Evolutionary conservation across 2,888 invertebrate species (phyloP).

Genomic region (Nomada ferruginata): DNA sequence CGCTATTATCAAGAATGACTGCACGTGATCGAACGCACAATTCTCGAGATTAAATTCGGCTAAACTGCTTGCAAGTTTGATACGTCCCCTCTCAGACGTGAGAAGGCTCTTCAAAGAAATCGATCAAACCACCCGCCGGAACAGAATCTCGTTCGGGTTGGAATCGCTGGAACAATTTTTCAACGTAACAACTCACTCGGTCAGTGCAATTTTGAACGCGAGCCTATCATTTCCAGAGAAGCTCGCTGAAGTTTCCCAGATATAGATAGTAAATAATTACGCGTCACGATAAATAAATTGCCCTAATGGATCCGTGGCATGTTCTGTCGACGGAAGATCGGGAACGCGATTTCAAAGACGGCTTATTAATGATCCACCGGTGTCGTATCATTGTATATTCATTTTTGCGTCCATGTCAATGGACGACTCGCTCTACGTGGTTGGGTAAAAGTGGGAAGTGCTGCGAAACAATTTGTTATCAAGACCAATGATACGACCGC

Average conservation of each 20-base stretch:
- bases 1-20: neutral
- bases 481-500: conserved; percentile 20
- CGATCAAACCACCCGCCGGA: neutral
- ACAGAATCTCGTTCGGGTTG: neutral
- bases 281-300: conserved; percentile 57
- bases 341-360: conserved; percentile 45
- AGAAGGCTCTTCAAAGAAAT: neutral
- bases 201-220: conserved; percentile 1
- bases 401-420: conserved; percentile 36
- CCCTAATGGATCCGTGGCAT: conserved; percentile 45
- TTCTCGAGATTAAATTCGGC: conserved; percentile 2
- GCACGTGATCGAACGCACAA: neutral
- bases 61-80: conserved; percentile 7
- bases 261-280: conserved; percentile 46
- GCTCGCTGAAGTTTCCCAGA: conserved; percentile 23
- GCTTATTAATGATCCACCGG: conserved; percentile 52
- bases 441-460: conserved; percentile 41
- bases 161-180: conserved; percentile 17
- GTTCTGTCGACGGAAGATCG: conserved; percentile 51
- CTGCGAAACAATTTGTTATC: conserved; percentile 42
- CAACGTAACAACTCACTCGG: conserved; percentile 40
- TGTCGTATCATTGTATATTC: conserved; percentile 55
- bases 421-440: neutral
- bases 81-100: neutral
- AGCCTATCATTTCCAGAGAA: neutral